Evolutionary conservation across 2,888 invertebrate species (phyloP), one percentile per base, ranked within the genome.

Genomic region (Spialia ferax): DNA sequence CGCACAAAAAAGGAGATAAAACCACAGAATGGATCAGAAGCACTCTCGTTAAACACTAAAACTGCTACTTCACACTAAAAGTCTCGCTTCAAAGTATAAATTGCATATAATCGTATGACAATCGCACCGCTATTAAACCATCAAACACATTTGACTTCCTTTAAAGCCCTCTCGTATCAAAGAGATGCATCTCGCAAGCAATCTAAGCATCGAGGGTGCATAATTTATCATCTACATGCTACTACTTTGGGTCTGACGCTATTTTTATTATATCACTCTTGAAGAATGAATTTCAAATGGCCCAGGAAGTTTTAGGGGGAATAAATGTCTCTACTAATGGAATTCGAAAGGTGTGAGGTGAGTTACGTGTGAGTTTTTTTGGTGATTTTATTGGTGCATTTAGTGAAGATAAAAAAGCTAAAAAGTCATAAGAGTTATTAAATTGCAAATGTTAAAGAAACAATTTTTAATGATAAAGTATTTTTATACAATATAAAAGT

Each of bases 251-350:
- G 89, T 91, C 87, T 85, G 79, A 81, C 85, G 89, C 82, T 91
- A 91, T 92, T 92, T 93, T 91, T 93, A 93, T 92, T 88, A 88
- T 87, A 91, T 92, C 92, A 92, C 92, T 91, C 89, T 74, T 92
- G 91, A 93, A 91, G 92, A 92, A 93, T 93, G 93, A 93, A 93
- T 92, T 92, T 92, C 91, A 92, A 93, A 93, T 93, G 90, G 87
- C 87, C 86, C 86, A 85, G 89, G 92, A 92, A 91, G 91, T 91
- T 92, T 91, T 83, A 82, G 83, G 91, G 93, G 91, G 88, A 88
- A 81, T 84, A 88, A 87, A 88, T 89, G 87, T 83, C 76, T 70
- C 22, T 86, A 87, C 89, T 71, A 79, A 23, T 62, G 67, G 63
- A 75, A 72, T 68, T 73, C 74, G 67, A 63, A 50, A 52, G 35